These are phyloP conservation scores for Drosophila affinis DNA, from an alignment of 2,888 invertebrate species.

Conservation along the genomic window DNA sequence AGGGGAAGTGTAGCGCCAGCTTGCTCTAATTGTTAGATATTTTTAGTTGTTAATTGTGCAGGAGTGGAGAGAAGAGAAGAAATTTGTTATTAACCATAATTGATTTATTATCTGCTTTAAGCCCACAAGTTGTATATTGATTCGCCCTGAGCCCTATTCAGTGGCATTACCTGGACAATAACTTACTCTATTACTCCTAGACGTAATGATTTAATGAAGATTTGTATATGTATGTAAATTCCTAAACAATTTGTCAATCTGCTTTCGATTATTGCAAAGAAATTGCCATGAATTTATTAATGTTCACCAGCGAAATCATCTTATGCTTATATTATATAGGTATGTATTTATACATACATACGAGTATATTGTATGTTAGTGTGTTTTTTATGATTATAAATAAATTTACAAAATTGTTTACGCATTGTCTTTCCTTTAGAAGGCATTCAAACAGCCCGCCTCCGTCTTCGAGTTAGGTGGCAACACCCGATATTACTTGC, in stretches of 20 bases:
- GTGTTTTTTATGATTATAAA: conserved; percentile 65
- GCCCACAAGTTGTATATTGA: conserved; percentile 46
- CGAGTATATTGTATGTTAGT: conserved; percentile 40
- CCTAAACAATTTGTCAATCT: conserved; percentile 9
- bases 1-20: conserved; percentile 35
- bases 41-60: conserved; percentile 62
- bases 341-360: conserved; percentile 12
- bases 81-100: conserved; percentile 64
- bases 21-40: conserved; percentile 69
- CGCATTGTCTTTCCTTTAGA: background rate
- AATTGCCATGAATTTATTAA: conserved; percentile 47
- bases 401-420: conserved; percentile 55
- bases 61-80: conserved; percentile 39
- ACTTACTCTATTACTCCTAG: conserved; percentile 41
- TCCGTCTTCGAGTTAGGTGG: conserved; percentile 1
- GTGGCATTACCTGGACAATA: conserved; percentile 63
- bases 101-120: conserved; percentile 62
- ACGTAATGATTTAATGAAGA: conserved; percentile 15
- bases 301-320: conserved; percentile 46
- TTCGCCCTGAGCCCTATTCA: conserved; percentile 32
- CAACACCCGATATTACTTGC: too few relatives aligned
- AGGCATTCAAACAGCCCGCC: background rate
- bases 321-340: conserved; percentile 38
- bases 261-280: conserved; percentile 36
- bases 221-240: conserved; percentile 21